Percentiles rank a stretch among this genome's conserved stretches.
These are phyloP conservation scores for Apotomis turbidana DNA, from an alignment of 2,888 invertebrate genomes.

Conservation along the genomic window DNA sequence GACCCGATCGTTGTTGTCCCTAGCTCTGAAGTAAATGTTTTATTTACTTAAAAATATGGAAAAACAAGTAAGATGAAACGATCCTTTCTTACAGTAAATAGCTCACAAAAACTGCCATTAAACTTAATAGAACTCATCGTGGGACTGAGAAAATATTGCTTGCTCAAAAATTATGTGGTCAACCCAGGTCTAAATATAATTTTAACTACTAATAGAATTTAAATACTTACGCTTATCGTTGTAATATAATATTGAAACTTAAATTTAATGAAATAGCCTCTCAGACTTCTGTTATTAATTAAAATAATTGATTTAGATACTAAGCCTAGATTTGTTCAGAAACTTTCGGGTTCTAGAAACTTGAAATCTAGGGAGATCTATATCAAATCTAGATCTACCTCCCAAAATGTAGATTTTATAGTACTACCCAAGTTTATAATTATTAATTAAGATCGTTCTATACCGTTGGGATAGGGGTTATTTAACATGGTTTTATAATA, in stretches of 20 bases:
- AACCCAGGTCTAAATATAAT: no score
- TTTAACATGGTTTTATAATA: background rate
- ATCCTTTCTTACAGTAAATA: background rate
- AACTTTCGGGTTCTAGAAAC: background rate
- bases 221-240: no score
- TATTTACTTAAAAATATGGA: background rate
- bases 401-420: background rate
- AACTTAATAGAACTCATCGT: background rate
- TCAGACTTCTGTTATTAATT: background rate
- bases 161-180: background rate
- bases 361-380: background rate
- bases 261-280: background rate
- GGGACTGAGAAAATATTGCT: background rate
- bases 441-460: background rate
- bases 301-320: background rate
- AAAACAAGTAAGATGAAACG: background rate
- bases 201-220: no score
- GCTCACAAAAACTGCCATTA: background rate
- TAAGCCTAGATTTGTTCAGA: background rate
- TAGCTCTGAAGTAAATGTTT: no score
- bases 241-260: no score
- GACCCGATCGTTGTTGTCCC: no score
- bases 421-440: background rate
- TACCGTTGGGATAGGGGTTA: background rate
- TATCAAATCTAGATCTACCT: background rate